Evolutionary conservation across 2,888 invertebrate genomes (phyloP), one percentile per base, ranked within the genome.

Genomic region (Aspidiotus destructor): DNA sequence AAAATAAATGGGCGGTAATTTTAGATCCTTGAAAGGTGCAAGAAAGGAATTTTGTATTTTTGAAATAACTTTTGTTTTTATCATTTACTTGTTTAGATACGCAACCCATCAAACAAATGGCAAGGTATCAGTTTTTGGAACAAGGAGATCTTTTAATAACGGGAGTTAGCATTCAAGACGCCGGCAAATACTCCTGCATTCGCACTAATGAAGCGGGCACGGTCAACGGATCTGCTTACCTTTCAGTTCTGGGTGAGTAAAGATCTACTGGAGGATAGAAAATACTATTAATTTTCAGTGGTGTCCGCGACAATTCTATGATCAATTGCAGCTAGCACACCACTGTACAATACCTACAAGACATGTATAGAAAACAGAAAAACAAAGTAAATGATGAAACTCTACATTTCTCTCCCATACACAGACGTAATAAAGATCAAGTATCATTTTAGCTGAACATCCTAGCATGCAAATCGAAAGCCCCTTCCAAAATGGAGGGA

Each of bases 161-260:
- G 8, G 87, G 90, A 70, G 88, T 92, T 3, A 85, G 88, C 71
- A 84, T 87, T 72, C 81, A 84, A 41, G 95, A 97, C 78, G 87
- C 87, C 71, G 97, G 95, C 41, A 85, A 87, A 76, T 97, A 96
- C 78, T 88, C 88, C 10, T 97, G 96, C 77, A 81, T 88, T 60
- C 84, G 95, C 71, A 83, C 88, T 63, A 97, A 97, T 77, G 91
- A 90, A 78, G 92, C 92, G 65, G 97, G 96, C 55, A 85, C 85
- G 72, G 88, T 89, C 42, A 84, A 86, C 73, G 93, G 88, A 69
- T 86, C 89, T 73, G 94, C 90, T 55, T 86, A 84, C 77, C 82
- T 96, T 70, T 83, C 84, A 73, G 92, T 96, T 70, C 80, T 92
- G 74, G 91, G 92, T 90, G 79, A 82, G 80, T 76, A 72, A 17